Evolutionary conservation across 2,797 vertebrate genomes (phyloP), one percentile per base, ranked within the genome.

Genomic region (Sphenopsis melanotis): DNA sequence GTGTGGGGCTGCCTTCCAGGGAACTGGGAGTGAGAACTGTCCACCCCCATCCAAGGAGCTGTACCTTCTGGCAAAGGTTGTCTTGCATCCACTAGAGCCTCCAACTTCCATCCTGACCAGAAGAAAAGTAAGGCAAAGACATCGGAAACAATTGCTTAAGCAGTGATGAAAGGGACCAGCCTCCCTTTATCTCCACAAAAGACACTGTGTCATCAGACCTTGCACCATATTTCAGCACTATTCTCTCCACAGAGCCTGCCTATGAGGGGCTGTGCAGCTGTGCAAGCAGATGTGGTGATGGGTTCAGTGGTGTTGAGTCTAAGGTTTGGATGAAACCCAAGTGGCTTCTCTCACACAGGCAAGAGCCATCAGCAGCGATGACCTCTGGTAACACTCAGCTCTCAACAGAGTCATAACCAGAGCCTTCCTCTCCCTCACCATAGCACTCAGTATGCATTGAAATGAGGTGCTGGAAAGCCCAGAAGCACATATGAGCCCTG

Each of bases 171-270:
- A 96, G 49, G 83, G 49, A 69, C 69, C 87, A 84, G 63, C 44
- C 68, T 87, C 47, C 32, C 84, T 93, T 92, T 93, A 97, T 94
- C 91, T 91, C 87, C 77, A 72, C 57, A 75, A 69, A 91, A 86
- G 82, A 42, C 76, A 87, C 23, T 46, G 79, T 92, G 94, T 94
- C 95, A 95, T 94, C 91, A 60, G 71, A 20, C 78, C 79, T 91
- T 30, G 41, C 78, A 53, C 72, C 74, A 76, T 83, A 82, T 96
- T 97, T 97, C 91, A 96, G 70, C 70, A 70, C 94, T 44, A 4
- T n/a, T 49, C 60, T 74, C 77, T 90, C 60, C 81, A 72, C 39
- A 0, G 0, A 84, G 88, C 29, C 66, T 74, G 71, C 56, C 68
- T 64, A 64, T 4, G 8, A 93, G 79, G 82, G 72, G 23, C 37